phyloP scores from a whole-genome alignment of 2,113 vertebrate species.

The Pseudorectes ferrugineus region DNA sequence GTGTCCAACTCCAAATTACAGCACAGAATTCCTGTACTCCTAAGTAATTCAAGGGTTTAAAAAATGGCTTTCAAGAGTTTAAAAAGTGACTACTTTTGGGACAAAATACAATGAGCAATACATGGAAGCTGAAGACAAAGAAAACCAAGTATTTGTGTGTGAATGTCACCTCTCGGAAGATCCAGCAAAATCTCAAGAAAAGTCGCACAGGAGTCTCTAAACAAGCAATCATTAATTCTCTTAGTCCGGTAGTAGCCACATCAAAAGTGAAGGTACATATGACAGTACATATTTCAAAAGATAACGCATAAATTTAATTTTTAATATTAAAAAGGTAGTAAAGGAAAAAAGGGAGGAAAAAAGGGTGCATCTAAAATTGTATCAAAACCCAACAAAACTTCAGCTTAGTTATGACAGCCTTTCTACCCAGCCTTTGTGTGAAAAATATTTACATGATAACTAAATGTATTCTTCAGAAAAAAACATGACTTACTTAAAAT shows the following conservation, averaged over 20 bases:
- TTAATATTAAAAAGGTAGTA: neutral
- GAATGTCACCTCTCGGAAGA: neutral
- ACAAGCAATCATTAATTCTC: neutral
- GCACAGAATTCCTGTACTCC: neutral
- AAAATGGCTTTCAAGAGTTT: neutral
- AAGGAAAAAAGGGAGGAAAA: neutral
- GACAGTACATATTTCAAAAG: neutral
- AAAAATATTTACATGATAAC: neutral
- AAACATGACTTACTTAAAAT: neutral
- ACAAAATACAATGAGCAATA: neutral
- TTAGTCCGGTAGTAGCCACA: neutral
- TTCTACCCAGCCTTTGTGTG: neutral
- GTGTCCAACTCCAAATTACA: neutral
- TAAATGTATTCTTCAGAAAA: neutral
- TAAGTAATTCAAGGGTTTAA: neutral
- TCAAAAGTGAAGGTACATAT: neutral
- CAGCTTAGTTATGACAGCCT: neutral
- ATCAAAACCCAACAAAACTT: neutral
- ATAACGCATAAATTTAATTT: neutral
- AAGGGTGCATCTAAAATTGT: neutral
- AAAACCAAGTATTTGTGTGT: neutral
- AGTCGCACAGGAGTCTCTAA: neutral
- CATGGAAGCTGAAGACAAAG: neutral
- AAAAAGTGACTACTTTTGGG: neutral
- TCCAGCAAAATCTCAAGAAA: neutral